phyloP scores from a whole-genome alignment of 2,113 vertebrate genomes.

The Morone saxatilis region DNA sequence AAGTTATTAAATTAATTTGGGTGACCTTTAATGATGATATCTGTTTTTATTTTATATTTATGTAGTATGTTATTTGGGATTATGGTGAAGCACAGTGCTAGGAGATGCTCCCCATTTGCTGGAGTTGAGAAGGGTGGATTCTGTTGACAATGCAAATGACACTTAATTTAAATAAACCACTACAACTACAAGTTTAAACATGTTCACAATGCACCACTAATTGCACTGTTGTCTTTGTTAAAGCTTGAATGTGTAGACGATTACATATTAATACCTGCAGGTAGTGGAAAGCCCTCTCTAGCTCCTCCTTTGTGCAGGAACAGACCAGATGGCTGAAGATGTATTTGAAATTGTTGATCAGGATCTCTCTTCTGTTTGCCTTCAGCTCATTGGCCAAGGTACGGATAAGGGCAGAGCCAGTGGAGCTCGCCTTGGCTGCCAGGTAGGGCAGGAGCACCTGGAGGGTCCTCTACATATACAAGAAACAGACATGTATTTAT shows the following conservation, averaged over 20 bases:
- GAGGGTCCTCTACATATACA: constrained; percentile 88
- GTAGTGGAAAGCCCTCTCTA: constrained; percentile 95
- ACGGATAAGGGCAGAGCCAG: constrained; percentile 93
- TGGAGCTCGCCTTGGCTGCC: constrained; percentile 94
- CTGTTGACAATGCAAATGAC: background rate
- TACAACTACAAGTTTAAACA: background rate
- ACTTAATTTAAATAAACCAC: too few species aligned
- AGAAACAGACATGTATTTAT: background rate
- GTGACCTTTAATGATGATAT: background rate
- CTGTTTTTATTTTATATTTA: background rate
- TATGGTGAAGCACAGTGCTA: background rate
- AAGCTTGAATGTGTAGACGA: background rate
- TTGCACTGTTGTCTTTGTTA: background rate
- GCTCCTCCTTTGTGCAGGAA: constrained; percentile 96
- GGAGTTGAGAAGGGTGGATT: background rate
- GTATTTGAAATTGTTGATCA: constrained; percentile 99
- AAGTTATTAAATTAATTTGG: background rate
- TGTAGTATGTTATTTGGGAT: background rate
- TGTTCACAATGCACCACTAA: too few species aligned
- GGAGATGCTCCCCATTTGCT: background rate
- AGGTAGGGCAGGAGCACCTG: constrained; percentile 96
- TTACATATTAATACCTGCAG: constrained; percentile 87
- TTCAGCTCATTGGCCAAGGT: constrained; percentile 96
- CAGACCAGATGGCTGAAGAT: constrained; percentile 99
- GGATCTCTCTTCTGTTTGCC: constrained; percentile 94